These are phyloP conservation scores for Passer montanus DNA, from an alignment of 2,113 vertebrate species.

Conservation along the genomic window DNA sequence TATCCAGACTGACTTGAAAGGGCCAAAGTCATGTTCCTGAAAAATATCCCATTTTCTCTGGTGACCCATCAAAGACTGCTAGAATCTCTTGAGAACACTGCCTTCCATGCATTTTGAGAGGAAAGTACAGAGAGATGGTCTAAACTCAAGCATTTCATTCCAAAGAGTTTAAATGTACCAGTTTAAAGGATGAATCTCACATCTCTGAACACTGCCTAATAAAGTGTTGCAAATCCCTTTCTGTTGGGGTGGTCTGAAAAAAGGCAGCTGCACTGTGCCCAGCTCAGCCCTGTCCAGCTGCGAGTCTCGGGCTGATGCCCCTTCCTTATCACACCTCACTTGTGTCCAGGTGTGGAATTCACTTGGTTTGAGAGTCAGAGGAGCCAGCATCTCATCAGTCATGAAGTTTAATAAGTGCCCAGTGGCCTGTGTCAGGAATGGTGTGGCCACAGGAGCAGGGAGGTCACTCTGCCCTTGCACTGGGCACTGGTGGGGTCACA, in stretches of 20 bases:
- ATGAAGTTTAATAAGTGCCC: not conserved
- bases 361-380: not conserved
- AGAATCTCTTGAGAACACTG: not conserved
- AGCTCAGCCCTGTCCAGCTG: not conserved
- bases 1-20: not conserved
- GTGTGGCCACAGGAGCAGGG: too few species aligned
- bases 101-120: not conserved
- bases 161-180: not conserved
- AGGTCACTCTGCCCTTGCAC: too few species aligned
- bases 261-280: not conserved
- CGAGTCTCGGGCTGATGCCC: not conserved
- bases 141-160: not conserved
- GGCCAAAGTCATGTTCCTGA: not conserved
- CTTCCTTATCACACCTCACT: not conserved
- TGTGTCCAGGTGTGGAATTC: not conserved
- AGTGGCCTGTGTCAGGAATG: too few species aligned
- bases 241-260: not conserved
- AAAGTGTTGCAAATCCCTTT: not conserved
- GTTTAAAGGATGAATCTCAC: not conserved
- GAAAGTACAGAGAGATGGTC: not conserved
- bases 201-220: not conserved
- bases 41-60: not conserved
- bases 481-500: too few species aligned
- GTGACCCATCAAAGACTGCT: not conserved
- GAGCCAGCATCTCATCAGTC: not conserved